Evolutionary conservation across 2,113 vertebrate genomes (phyloP).

Genomic region (Larimichthys polyactis): DNA sequence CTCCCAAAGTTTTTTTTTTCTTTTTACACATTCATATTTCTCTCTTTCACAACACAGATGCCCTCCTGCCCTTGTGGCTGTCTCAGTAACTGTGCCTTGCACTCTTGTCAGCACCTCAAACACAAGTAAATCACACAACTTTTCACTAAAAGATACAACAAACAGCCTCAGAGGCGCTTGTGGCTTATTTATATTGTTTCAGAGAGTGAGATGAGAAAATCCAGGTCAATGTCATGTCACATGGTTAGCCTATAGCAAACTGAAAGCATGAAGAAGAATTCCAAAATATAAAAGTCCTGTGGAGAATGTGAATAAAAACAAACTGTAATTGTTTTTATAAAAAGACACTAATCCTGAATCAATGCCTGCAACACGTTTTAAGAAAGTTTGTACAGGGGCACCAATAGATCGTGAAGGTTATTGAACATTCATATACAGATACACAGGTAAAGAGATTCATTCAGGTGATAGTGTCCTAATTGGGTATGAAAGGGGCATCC

Average conservation of each 20-base stretch:
- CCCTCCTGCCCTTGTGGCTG: neutral
- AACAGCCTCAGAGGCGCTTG: neutral
- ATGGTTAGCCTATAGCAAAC: neutral
- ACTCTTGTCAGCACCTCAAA: conserved; percentile 18
- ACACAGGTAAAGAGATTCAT: too few species aligned
- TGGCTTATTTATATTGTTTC: neutral
- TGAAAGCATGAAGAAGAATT: neutral
- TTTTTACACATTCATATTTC: neutral
- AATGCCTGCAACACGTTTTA: too few species aligned
- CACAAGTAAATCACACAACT: conserved; percentile 15
- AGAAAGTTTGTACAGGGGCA: too few species aligned
- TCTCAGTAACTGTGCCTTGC: neutral
- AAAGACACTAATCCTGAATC: too few species aligned
- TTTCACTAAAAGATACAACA: neutral
- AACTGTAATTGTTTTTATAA: too few species aligned
- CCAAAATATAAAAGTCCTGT: neutral
- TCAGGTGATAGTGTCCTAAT: too few species aligned
- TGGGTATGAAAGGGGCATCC: too few species aligned
- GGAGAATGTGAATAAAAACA: too few species aligned
- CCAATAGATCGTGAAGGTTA: too few species aligned
- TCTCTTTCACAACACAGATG: neutral
- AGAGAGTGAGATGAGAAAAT: neutral
- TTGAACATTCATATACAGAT: too few species aligned
- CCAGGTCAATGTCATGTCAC: neutral
- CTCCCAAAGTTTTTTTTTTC: neutral